Conservation (phyloP, 2,113 vertebrate species). For the Peromyscus californicus region DNA sequence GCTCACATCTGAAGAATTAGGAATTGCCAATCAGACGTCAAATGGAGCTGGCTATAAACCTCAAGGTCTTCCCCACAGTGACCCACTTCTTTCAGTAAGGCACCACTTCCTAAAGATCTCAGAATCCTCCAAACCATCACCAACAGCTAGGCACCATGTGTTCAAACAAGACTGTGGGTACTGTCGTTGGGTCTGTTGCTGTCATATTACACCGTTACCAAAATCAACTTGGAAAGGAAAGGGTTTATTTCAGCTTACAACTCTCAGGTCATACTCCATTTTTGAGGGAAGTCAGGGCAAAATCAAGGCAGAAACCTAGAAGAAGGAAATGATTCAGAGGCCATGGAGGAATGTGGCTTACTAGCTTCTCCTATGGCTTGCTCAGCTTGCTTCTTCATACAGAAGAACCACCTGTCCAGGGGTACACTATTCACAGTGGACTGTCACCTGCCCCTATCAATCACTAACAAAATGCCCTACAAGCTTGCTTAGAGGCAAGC, state of each 20-base stretch:
- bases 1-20: not conserved
- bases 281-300: not conserved
- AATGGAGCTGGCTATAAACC: not conserved
- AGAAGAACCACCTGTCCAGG: not conserved
- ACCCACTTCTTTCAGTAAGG: not conserved
- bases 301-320: not conserved
- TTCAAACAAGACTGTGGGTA: not conserved
- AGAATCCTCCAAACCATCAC: not conserved
- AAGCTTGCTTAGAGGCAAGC: not conserved
- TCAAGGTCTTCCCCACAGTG: not conserved
- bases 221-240: not conserved
- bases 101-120: not conserved
- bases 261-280: not conserved
- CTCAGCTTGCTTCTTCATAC: not conserved
- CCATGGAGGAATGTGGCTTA: not conserved
- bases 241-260: not conserved
- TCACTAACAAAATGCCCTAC: not conserved
- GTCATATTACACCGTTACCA: not conserved
- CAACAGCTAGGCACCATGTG: not conserved
- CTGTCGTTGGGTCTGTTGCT: not conserved
- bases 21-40: not conserved
- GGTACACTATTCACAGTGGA: not conserved
- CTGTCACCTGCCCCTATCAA: not conserved
- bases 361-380: not conserved
- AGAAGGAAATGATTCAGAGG: not conserved